phyloP scores from a whole-genome alignment of 2,797 vertebrate species.

The Morelia viridis region DNA sequence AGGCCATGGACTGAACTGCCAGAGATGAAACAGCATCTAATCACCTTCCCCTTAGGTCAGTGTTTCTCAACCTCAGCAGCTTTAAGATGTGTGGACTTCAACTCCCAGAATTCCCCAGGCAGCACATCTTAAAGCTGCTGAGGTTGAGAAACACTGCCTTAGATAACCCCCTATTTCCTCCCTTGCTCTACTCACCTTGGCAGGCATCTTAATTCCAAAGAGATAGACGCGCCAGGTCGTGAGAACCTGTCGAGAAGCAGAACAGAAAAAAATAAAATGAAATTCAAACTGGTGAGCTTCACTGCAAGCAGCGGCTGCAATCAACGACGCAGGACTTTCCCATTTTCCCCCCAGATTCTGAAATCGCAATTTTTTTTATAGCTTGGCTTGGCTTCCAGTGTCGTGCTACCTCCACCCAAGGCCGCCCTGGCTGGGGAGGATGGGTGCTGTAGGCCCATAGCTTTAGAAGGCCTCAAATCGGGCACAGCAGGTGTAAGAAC shows the following conservation, averaged over 20 bases:
- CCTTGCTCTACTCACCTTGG: slow-evolving; percentile 78
- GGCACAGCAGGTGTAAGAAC: not conserved
- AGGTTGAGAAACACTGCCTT: not conserved
- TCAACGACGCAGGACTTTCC: not conserved
- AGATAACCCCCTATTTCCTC: not conserved
- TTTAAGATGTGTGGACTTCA: no score
- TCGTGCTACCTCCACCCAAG: not conserved
- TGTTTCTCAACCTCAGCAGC: no score
- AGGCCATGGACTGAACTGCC: not conserved
- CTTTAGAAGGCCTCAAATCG: not conserved
- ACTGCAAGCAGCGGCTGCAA: not conserved
- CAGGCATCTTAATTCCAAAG: slow-evolving; percentile 86
- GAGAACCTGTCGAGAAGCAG: slow-evolving; percentile 76
- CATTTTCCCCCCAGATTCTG: not conserved
- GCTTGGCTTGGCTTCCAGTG: not conserved
- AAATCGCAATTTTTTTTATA: not conserved
- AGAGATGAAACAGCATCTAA: not conserved
- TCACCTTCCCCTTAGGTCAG: not conserved
- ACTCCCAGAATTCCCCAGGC: no score
- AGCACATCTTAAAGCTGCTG: no score
- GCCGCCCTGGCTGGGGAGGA: not conserved
- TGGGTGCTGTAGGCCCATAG: not conserved
- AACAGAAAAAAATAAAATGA: not conserved
- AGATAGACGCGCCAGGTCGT: slow-evolving; percentile 90
- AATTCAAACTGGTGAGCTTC: not conserved